Percentiles rank a stretch among this genome's conserved stretches.
Conservation (phyloP, 2,113 vertebrate species). For the Eptatretus burgeri region DNA sequence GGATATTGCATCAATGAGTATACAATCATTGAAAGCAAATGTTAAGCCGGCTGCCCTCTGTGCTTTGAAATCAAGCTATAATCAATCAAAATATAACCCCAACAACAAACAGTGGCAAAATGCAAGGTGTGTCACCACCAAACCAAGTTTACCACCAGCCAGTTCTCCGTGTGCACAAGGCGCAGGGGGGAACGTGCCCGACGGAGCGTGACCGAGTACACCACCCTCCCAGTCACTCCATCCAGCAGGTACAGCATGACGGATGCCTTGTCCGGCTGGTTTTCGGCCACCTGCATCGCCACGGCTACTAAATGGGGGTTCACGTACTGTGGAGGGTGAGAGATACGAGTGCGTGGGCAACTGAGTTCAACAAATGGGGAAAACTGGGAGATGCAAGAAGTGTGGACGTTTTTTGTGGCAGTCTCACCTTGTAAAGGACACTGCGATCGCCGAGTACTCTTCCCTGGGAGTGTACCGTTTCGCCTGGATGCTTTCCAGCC, state of each 20-base stretch:
- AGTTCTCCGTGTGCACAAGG: conserved; percentile 86
- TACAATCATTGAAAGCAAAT: too few relatives aligned
- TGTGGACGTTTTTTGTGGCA: too few relatives aligned
- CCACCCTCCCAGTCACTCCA: conserved; percentile 62
- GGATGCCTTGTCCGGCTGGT: conserved; percentile 61
- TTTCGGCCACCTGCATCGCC: conserved; percentile 14
- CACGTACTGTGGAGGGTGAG: conserved; percentile 26
- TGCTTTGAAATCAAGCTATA: not conserved
- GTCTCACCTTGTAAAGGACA: conserved; percentile 68
- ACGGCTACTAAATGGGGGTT: conserved; percentile 78
- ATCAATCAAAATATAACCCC: not conserved
- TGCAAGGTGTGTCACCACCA: not conserved
- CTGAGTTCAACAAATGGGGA: too few relatives aligned
- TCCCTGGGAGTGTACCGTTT: conserved; percentile 87
- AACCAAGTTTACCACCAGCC: conserved; percentile 55
- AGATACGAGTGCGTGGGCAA: accelerated
- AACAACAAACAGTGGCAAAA: not conserved
- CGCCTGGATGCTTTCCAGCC: conserved; percentile 57
- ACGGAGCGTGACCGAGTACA: conserved; percentile 64
- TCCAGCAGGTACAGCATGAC: conserved; percentile 58
- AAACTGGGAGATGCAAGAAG: too few relatives aligned
- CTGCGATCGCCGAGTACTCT: conserved; percentile 93
- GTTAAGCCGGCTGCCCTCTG: not conserved
- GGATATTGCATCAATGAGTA: too few relatives aligned
- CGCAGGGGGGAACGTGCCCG: conserved; percentile 62